These are phyloP conservation scores for Dryoscopus gambensis DNA, from an alignment of 2,113 vertebrate species.

Conservation along the genomic window DNA sequence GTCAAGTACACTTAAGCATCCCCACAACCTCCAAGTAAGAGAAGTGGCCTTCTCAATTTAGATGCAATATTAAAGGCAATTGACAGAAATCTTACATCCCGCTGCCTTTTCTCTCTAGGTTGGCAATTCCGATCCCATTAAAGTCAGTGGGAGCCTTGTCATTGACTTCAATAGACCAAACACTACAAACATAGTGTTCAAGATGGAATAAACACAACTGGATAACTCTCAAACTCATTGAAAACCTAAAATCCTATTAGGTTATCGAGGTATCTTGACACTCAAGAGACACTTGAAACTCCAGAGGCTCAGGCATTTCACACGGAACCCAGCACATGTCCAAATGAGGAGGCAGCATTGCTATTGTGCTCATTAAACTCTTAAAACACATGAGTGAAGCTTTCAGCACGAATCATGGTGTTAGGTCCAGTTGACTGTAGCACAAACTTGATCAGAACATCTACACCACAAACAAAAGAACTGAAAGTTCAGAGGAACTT, in stretches of 20 bases:
- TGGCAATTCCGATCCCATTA: background rate
- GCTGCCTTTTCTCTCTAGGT: background rate
- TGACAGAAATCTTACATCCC: conserved; percentile 16
- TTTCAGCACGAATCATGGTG: background rate
- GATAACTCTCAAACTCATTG: background rate
- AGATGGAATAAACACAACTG: conserved; percentile 5
- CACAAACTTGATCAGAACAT: conserved; percentile 2
- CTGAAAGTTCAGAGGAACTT: background rate
- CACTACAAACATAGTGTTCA: background rate
- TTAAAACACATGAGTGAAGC: background rate
- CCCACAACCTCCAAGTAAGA: background rate
- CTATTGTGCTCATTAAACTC: background rate
- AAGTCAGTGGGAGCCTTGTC: background rate
- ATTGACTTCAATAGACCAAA: background rate
- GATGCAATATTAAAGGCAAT: background rate
- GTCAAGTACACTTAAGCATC: conserved; percentile 24
- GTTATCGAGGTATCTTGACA: background rate
- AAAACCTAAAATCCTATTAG: conserved; percentile 26
- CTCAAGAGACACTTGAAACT: background rate
- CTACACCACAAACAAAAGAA: conserved; percentile 15
- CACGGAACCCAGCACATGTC: background rate
- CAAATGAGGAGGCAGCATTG: background rate
- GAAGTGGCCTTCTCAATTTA: conserved; percentile 23
- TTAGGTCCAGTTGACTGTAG: background rate
- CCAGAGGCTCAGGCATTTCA: background rate